These are phyloP conservation scores for Phalangium opilio DNA, from an alignment of 2,888 invertebrate genomes.

Conservation along the genomic window DNA sequence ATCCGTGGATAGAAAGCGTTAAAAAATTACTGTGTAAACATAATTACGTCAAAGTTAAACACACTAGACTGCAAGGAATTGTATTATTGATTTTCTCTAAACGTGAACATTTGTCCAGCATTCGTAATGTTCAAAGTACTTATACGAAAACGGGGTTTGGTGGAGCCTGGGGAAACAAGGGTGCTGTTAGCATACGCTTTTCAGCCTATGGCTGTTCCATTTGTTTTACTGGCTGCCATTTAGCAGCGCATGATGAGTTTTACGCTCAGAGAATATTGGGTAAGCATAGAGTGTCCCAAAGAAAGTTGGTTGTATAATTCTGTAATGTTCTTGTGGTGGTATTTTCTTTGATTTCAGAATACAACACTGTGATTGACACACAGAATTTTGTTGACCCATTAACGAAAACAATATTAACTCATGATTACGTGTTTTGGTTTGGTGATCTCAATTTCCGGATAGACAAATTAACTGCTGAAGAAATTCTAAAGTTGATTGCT, in stretches of 20 bases:
- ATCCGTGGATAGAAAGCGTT: slow-evolving; percentile 65
- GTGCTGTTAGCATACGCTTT: slow-evolving; percentile 73
- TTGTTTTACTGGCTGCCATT: slow-evolving; percentile 74
- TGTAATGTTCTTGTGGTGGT: too few species aligned
- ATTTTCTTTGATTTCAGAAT: slow-evolving; percentile 44
- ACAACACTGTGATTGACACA: slow-evolving; percentile 65
- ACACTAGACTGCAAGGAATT: slow-evolving; percentile 67
- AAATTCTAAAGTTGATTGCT: slow-evolving; percentile 48
- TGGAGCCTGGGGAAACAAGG: slow-evolving; percentile 94
- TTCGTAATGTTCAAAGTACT: slow-evolving; percentile 69
- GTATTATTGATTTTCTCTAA: slow-evolving; percentile 60
- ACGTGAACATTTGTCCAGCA: slow-evolving; percentile 58
- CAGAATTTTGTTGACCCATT: slow-evolving; percentile 59
- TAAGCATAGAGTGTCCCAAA: too few species aligned
- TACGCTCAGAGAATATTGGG: slow-evolving; percentile 67
- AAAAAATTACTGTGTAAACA: slow-evolving; percentile 46
- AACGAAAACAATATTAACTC: slow-evolving; percentile 69
- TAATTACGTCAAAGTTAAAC: slow-evolving; percentile 57
- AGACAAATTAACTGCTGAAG: slow-evolving; percentile 45
- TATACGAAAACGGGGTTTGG: slow-evolving; percentile 78
- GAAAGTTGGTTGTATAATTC: too few species aligned
- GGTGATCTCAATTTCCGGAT: slow-evolving; percentile 79
- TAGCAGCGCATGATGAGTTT: slow-evolving; percentile 75
- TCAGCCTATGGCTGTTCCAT: slow-evolving; percentile 74
- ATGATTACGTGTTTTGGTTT: slow-evolving; percentile 89